Base-by-base conservation (phyloP, 2,888 invertebrate species). In the Drosophila stalkeri region DNA sequence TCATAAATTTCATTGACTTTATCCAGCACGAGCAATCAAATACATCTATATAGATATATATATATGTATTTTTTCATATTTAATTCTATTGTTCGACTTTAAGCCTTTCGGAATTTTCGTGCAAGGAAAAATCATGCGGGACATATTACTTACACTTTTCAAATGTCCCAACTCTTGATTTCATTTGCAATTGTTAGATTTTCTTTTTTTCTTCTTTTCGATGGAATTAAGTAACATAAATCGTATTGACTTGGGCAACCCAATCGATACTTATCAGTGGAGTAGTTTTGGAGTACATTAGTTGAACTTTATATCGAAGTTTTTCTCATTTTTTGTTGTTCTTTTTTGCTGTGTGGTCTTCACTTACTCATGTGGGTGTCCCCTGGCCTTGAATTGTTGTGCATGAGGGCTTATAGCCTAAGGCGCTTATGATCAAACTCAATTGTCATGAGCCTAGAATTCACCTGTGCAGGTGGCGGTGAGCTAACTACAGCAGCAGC, bases 1-100 rank as follows among this genome's bases (percentile, higher is more conserved):
- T 84, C 91, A 88, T 91, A 90, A 91, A 90, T 90, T 82, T 86
- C 82, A 77, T 74, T 84, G 90, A 89, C 90, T 82, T 90, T 90
- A 90, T 91, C 91, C 88, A 73, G 69, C 62, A 56, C 60, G 61
- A 66, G 61, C 72, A 71, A 89, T 87, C 88, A 79, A 75, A 46
- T 39, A 46, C 6, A 49, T 63, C n/a, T 39, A 31, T 12, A 44
- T 6, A 35, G 9, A 33, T 20, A 35, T 35, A 35, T 52, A 4
- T 52, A 20, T 35, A 7, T 20, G 1, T 47, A 8, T 33, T 20
- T 31, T 74, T 80, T 85, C 83, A 86, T 88, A 90, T 88, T 90
- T 87, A 84, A 82, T 63, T 54, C 78, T 65, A 85, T 85, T 85
- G 85, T 85, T 80, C 72, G 64, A 64, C 64, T 62, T 64, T 83